Percentiles rank a stretch among this genome's conserved stretches.
These are phyloP conservation scores for Zelleria hepariella DNA, from an alignment of 2,888 invertebrate genomes.

Conservation along the genomic window DNA sequence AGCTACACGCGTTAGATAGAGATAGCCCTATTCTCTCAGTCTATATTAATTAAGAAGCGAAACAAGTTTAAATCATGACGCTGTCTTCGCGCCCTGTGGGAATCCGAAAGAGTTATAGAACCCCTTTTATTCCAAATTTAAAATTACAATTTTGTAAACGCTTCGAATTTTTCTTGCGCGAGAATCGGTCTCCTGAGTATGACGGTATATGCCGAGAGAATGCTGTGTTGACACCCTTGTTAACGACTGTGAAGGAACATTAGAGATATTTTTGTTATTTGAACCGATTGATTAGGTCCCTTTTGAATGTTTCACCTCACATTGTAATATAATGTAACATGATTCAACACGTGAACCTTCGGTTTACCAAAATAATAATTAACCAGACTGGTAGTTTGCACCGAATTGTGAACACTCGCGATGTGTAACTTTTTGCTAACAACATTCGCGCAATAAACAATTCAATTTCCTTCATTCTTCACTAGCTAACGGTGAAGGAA, in stretches of 20 bases:
- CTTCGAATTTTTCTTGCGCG: constrained; percentile 19
- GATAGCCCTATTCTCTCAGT: constrained; percentile 29
- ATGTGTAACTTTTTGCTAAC: too few relatives aligned
- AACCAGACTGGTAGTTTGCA: too few relatives aligned
- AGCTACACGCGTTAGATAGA: constrained; percentile 28
- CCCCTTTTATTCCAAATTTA: constrained; percentile 68
- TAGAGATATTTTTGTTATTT: neutral
- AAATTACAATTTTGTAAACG: constrained; percentile 67
- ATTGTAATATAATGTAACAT: too few relatives aligned
- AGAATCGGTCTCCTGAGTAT: constrained; percentile 45
- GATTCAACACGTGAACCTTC: too few relatives aligned
- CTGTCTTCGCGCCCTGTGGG: constrained; percentile 69
- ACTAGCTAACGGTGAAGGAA: too few relatives aligned
- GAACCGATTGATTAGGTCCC: neutral
- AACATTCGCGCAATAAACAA: too few relatives aligned
- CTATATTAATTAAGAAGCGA: constrained; percentile 64
- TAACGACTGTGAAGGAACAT: neutral
- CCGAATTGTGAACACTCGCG: too few relatives aligned
- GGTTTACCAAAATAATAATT: too few relatives aligned
- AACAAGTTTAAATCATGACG: constrained; percentile 59
- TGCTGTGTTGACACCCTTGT: constrained; percentile 4
- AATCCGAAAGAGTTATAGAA: constrained; percentile 66
- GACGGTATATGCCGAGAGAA: neutral
- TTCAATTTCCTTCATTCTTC: too few relatives aligned
- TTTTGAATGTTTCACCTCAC: too few relatives aligned